Evolutionary conservation across 2,113 vertebrate species (phyloP), one percentile per base, ranked within the genome.

Genomic region (Bujurquina vittata): DNA sequence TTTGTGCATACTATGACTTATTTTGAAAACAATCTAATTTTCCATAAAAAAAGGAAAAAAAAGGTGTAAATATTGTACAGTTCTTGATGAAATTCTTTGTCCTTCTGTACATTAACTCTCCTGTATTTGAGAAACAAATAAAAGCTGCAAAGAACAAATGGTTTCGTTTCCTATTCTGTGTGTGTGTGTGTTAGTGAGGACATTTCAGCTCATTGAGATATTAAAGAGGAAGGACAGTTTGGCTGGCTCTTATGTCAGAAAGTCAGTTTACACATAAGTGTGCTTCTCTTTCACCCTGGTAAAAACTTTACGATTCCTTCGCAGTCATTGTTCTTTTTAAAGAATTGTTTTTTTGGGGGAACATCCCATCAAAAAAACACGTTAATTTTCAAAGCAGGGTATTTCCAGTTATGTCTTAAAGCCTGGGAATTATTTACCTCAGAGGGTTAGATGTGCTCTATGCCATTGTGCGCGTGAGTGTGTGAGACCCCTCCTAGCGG

Each of bases 41-140:
- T 95, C 94, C 95, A 95, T 92, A 86, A 95, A 93, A 94, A 88
- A 35, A 55, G 74, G 76, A 93, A 94, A 93, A 40, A 92, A 94
- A 92, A 92, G 89, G 79, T 96, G 96, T 96, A 96, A 95, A 96
- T 96, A 96, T 86, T 96, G 96, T 96, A 96, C 94, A 96, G 96
- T 95, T 96, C 94, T 95, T 95, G 95, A 95, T 94, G 93, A 93
- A 94, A 93, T 93, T 95, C 94, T 94, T 93, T 94, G 93, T 92
- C 94, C 94, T 95, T 94, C 95, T 96, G 95, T 95, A 96, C 95
- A 96, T 94, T 95, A 95, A 96, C 94, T 95, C 94, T 95, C 94
- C 95, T 96, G 95, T 96, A 96, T 96, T 96, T 96, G 95, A 96
- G 92, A 96, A 96, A 95, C 94, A 91, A 95, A 96, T 96, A 96